These are phyloP conservation scores for Hecatera dysodea DNA, from an alignment of 2,888 invertebrate species.

Conservation along the genomic window DNA sequence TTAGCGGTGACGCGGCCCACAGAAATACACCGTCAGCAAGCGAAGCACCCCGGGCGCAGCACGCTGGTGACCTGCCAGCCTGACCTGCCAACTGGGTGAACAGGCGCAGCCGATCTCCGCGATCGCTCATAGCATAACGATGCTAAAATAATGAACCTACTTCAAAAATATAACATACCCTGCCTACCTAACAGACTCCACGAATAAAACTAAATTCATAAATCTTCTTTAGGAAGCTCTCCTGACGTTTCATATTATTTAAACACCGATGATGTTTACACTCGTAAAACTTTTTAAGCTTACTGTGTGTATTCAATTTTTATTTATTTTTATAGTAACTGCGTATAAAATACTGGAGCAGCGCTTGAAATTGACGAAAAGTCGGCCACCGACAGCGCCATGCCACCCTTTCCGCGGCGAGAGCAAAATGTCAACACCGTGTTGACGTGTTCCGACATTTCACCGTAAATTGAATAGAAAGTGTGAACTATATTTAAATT, in stretches of 20 bases:
- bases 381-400: slow-evolving; percentile 24
- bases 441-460: slow-evolving; percentile 29
- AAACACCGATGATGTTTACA: slow-evolving; percentile 54
- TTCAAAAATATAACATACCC: slow-evolving; percentile 13
- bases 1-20: slow-evolving; percentile 77
- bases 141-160: slow-evolving; percentile 28
- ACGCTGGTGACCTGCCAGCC: slow-evolving; percentile 82
- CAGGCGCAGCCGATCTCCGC: slow-evolving; percentile 66
- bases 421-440: slow-evolving; percentile 43
- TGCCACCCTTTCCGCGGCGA: slow-evolving; percentile 37
- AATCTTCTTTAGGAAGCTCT: slow-evolving; percentile 54
- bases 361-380: slow-evolving; percentile 29
- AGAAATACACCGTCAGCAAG: slow-evolving; percentile 79
- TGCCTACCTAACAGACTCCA: slow-evolving; percentile 4
- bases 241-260: slow-evolving; percentile 56
- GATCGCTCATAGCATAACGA: slow-evolving; percentile 44
- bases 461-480: slow-evolving; percentile 36
- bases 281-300: slow-evolving; percentile 57
- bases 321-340: slow-evolving; percentile 47
- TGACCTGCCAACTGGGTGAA: slow-evolving; percentile 84
- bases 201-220: slow-evolving; percentile 52
- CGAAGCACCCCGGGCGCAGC: slow-evolving; percentile 68
- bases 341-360: slow-evolving; percentile 20
- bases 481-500: slow-evolving; percentile 26
- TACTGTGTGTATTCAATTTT: slow-evolving; percentile 43